Evolutionary conservation across 2,888 invertebrate species (phyloP).

Genomic region (Margaritifera margaritifera): DNA sequence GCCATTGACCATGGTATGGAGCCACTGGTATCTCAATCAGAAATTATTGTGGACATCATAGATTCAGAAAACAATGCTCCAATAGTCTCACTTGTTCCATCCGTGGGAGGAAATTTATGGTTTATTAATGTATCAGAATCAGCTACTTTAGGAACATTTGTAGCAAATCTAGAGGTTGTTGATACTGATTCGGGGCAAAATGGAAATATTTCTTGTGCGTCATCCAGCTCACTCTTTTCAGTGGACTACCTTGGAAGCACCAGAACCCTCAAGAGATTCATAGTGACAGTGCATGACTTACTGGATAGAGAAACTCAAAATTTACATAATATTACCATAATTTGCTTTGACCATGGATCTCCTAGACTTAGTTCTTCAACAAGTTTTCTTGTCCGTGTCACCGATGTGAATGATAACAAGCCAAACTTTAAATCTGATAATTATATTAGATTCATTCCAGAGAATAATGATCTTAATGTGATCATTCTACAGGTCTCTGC

Average conservation of each 20-base stretch:
- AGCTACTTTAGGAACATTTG: slow-evolving; percentile 47
- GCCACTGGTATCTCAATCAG: slow-evolving; percentile 38
- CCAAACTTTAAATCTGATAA: slow-evolving; percentile 81
- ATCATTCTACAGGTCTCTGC: slow-evolving; percentile 88
- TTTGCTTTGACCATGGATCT: slow-evolving; percentile 76
- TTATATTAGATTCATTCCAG: slow-evolving; percentile 43
- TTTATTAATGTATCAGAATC: slow-evolving; percentile 53
- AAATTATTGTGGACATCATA: slow-evolving; percentile 37
- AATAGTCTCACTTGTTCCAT: slow-evolving; percentile 28
- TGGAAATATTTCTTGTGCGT: slow-evolving; percentile 80
- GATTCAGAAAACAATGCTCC: slow-evolving; percentile 50
- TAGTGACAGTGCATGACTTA: slow-evolving; percentile 73
- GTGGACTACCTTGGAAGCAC: slow-evolving; percentile 42
- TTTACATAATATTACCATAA: slow-evolving; percentile 73
- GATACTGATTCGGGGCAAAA: slow-evolving; percentile 89
- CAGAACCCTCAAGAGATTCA: slow-evolving; percentile 37
- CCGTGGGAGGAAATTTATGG: slow-evolving; percentile 29
- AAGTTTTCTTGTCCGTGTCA: slow-evolving; percentile 73
- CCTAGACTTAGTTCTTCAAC: slow-evolving; percentile 43
- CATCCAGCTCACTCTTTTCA: slow-evolving; percentile 23
- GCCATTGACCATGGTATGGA: slow-evolving; percentile 38
- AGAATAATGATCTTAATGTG: slow-evolving; percentile 44
- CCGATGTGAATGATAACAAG: slow-evolving; percentile 94
- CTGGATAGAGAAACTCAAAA: slow-evolving; percentile 56
- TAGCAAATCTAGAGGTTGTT: slow-evolving; percentile 86